Evolutionary conservation across 2,888 invertebrate species (phyloP), one percentile per base, ranked within the genome.

Genomic region (Nephrotoma flavescens): DNA sequence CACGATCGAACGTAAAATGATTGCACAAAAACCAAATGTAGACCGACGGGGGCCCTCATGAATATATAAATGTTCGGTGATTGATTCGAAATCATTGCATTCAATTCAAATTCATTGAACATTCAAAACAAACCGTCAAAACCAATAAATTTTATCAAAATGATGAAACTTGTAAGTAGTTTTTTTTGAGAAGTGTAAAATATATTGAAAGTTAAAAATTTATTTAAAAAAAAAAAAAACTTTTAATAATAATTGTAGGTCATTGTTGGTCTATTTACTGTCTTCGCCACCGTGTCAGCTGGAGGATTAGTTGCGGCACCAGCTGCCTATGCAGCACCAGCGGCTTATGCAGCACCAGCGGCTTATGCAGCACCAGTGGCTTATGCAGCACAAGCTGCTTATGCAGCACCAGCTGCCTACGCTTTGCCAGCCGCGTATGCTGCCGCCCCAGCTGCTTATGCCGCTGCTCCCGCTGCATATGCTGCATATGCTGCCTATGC

Each of bases 271-370:
- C 71, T 71, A 4, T 71, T 71, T 31, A 31, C 71, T 11, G 71
- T 71, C 19, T 71, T 71, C 31, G 71, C 31, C 71, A 71, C 71
- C 4, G 71, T 71, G 9, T 71, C 71, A 71, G 71, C 71, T 71
- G 93, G 93, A 71, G 92, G 93, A 89, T 93, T 93, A 88, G 91
- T 92, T 0, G 93, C 92, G 0, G 93, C 93, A 12, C 93, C 92
- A 45, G 92, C 86, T 9, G 87, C 87, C 15, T 87, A 87, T 44
- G 92, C 86, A 15, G 87, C 87, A 6, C 88, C 88, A 19, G 89
- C 88, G 6, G 88, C 88, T 15, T 88, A n/a, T 87, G 88, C 47
- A 88, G 41, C 90, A 89, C n/a, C 88, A 87, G 88, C 88, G 88
- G 86, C 89, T 88, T 92, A 92, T 5, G 89, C 88, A 88, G 31